phyloP scores from a whole-genome alignment of 2,113 vertebrate genomes.

The Arenaria interpres region DNA sequence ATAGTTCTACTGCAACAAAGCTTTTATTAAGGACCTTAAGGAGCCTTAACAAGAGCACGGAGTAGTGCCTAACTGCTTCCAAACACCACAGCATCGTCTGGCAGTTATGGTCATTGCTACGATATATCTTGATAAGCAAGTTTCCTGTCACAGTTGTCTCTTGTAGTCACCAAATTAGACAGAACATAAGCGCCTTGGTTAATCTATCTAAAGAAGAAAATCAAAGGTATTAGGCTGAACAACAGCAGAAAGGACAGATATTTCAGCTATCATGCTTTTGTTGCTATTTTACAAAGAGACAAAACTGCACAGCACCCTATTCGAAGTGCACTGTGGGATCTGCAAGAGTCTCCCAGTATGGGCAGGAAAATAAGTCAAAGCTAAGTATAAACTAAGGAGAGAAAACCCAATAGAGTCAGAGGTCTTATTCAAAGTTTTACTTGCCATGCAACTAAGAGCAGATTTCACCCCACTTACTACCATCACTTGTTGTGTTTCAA shows the following conservation, averaged over 20 bases:
- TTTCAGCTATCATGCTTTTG: neutral
- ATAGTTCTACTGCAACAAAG: neutral
- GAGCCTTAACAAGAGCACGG: neutral
- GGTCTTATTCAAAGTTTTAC: neutral
- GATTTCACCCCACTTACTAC: neutral
- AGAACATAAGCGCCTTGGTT: neutral
- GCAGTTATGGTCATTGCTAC: neutral
- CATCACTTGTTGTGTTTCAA: neutral
- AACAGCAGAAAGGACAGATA: fast-evolving
- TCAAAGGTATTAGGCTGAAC: neutral
- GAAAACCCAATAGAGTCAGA: neutral
- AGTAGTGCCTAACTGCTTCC: neutral
- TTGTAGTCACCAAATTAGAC: neutral
- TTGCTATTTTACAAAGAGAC: neutral
- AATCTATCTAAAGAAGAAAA: neutral
- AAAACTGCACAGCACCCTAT: neutral
- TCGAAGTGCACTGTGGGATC: neutral
- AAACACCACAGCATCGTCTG: neutral
- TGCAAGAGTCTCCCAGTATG: neutral
- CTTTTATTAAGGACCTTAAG: neutral
- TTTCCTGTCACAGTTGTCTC: neutral
- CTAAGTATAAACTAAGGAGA: neutral
- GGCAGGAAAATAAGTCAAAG: neutral
- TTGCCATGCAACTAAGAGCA: neutral
- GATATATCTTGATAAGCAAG: neutral